Base-by-base conservation (phyloP, 2,797 vertebrate genomes). In the Ceryle rudis region DNA sequence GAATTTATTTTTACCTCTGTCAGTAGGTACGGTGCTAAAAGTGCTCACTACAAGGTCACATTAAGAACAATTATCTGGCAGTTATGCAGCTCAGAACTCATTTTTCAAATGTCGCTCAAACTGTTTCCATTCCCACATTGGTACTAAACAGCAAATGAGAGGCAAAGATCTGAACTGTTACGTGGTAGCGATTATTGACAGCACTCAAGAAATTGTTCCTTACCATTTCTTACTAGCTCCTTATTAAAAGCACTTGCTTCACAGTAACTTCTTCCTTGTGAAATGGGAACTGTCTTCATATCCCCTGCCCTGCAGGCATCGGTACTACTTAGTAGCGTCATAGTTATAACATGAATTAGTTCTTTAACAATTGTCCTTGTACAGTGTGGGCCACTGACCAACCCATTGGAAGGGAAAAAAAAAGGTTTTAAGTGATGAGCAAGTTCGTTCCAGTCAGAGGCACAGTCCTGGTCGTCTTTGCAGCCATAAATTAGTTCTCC, bases 401-500 rank as follows among this genome's bases (percentile, higher is more conserved):
- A 90, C 80, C 99, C 98, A 3, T 98, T 99, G 89, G 98, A 98
- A 6, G 98, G 98, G 66, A 98, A 98, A 95, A 99, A 99, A 97
- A 99, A 99, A 8, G 99, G 99, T 96, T 99, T 98, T 89, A 99
- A 98, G 67, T 99, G 99, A 93, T 98, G 97, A 28, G 99, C 98
- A 6, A 99, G 98, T 62, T 98, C 98, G 2, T 98, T 99, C 93
- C 99, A 97, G 97, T 99, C 99, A 21, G 98, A 98, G 2, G 97
- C 97, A 4, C 98, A 98, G 37, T 99, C 99, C 39, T 98, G 98
- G 66, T 99, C 98, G 41, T 99, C 99, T 86, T 98, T 98, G 86
- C 99, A 99, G 96, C 99, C 99, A 91, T 99, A 99, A 67, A 99
- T 99, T 96, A 99, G 98, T 95, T 99, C 99, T 35, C 99, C 99